Evolutionary conservation across 2,113 vertebrate species (phyloP).

Genomic region (Panthera tigris): DNA sequence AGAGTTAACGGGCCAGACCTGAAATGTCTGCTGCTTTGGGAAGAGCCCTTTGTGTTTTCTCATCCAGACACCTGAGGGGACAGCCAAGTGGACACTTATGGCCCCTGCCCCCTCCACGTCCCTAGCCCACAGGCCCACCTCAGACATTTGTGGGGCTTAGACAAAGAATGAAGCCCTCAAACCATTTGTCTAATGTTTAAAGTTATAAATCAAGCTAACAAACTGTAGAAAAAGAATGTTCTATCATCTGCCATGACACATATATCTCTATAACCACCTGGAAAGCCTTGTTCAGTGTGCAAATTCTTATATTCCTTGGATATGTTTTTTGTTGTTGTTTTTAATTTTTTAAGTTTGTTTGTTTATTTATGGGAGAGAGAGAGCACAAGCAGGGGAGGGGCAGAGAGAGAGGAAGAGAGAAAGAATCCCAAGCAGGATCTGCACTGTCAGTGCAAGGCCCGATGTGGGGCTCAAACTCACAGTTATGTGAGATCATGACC

Average conservation of each 20-base stretch:
- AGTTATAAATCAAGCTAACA: not conserved
- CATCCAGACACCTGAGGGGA: not conserved
- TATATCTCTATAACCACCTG: not conserved
- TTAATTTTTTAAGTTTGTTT: too few species aligned
- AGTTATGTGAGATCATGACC: too few species aligned
- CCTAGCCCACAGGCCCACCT: not conserved
- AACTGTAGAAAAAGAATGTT: not conserved
- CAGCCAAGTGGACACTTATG: not conserved
- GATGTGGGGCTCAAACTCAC: too few species aligned
- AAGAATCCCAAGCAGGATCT: too few species aligned
- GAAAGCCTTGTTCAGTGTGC: not conserved
- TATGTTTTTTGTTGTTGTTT: too few species aligned
- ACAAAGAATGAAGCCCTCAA: not conserved
- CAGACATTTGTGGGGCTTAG: not conserved
- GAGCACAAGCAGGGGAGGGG: too few species aligned
- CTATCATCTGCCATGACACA: not conserved
- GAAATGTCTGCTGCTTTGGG: not conserved
- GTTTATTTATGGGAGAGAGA: too few species aligned
- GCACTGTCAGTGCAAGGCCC: too few species aligned
- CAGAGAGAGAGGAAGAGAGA: too few species aligned
- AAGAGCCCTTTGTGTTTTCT: not conserved
- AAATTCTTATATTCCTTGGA: not conserved
- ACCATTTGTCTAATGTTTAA: not conserved
- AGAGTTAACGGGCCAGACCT: not conserved
- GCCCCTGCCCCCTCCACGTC: not conserved